A percentile compares a stretch with the other conserved stretches of the same genome.
phyloP scores from a whole-genome alignment of 2,113 vertebrate genomes.

The Salvelinus sp. region DNA sequence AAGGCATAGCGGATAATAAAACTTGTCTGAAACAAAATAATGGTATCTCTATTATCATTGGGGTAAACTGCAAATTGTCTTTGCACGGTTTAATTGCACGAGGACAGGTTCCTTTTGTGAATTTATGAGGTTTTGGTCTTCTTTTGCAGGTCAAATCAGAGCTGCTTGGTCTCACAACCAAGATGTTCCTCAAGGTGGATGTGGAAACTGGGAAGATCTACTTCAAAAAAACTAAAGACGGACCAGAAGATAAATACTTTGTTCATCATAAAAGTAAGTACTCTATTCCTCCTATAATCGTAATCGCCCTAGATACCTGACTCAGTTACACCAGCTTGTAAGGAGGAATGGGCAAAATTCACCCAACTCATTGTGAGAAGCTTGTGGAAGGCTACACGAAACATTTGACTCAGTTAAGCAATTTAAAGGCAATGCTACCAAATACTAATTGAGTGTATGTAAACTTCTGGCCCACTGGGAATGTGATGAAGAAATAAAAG shows the following conservation, averaged over 20 bases:
- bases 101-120: background rate
- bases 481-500: too few species aligned
- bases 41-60: background rate
- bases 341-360: too few species aligned
- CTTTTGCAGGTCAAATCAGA: constrained; percentile 86
- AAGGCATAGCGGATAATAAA: too few species aligned
- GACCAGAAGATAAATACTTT: constrained; percentile 93
- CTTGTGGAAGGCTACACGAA: too few species aligned
- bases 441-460: too few species aligned
- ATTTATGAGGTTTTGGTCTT: background rate
- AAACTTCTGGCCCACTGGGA: too few species aligned
- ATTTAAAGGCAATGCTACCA: too few species aligned
- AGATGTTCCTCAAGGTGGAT: constrained; percentile 92
- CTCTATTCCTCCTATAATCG: background rate
- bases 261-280: constrained; percentile 94
- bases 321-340: too few species aligned
- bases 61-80: constrained; percentile 10
- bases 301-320: too few species aligned
- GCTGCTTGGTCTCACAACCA: constrained; percentile 85
- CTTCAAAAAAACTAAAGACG: constrained; percentile 92
- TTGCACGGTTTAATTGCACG: background rate
- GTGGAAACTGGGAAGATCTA: constrained; percentile 91
- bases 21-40: too few species aligned
- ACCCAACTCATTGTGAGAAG: too few species aligned
- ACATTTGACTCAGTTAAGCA: too few species aligned